Evolutionary conservation across 2,888 invertebrate genomes (phyloP), one percentile per base, ranked within the genome.

Genomic region (Pherbina coryleti): DNA sequence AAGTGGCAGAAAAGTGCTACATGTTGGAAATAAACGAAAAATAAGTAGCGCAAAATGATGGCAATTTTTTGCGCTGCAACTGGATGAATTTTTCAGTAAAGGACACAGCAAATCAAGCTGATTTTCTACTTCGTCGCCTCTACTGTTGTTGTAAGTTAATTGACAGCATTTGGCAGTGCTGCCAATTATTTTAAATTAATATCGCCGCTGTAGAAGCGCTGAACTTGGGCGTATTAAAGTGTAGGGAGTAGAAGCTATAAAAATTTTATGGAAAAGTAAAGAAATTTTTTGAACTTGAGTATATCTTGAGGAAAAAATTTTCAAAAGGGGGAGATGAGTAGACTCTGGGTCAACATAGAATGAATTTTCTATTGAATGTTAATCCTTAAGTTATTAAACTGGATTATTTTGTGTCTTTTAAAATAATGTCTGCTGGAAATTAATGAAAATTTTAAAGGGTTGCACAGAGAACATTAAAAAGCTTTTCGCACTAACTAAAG

Each of bases 121-220:
- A 55, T 44, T 70, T 53, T 53, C 28, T 51, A 70, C 53, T 25
- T 70, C 70, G 49, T 70, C 28, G 53, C 22, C 14, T 70, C 51
- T 25, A 3, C 11, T 31, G n/a, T 64, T 31, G 7, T 8, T 25
- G 31, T 64, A n/a, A 66, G 19, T 17, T 66, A 34, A 66, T 37
- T 66, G 4, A 34, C 64, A n/a, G 31, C 31, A 34, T 66, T 66
- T 66, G 64, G 64, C 64, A 66, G 34, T 19, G 64, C 31, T 66
- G 64, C 64, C 64, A 66, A 66, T 66, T 19, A 31, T 66, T 37
- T 66, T 37, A 66, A 22, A 31, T 66, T 44, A 44, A 44, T 44
- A 44, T 44, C 14, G 11, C 1, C 44, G 14, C 44, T 44, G 44
- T 44, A 44, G 44, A 44, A 44, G 14, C 11, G 11, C 44, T 44